These are phyloP conservation scores for Ochotona curzoniae DNA, from an alignment of 2,113 vertebrate genomes.

Conservation along the genomic window DNA sequence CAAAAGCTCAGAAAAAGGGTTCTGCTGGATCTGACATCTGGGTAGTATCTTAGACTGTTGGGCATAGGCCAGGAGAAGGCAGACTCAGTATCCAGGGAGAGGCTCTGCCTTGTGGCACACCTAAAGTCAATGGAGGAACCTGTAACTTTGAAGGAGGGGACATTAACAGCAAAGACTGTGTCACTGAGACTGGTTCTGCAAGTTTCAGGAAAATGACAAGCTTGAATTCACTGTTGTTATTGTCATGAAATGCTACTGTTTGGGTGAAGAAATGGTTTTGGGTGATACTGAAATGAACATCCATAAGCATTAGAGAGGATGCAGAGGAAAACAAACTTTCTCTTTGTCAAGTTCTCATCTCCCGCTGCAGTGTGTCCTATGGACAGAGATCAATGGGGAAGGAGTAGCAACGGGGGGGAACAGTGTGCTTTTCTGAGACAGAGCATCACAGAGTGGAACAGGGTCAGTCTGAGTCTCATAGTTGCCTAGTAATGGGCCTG, in stretches of 20 bases:
- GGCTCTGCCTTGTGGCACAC: not conserved
- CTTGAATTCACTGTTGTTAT: not conserved
- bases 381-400: not conserved
- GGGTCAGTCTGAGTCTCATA: not conserved
- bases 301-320: not conserved
- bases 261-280: not conserved
- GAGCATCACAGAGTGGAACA: not conserved
- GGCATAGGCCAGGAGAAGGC: not conserved
- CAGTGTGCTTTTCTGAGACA: not conserved
- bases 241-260: not conserved
- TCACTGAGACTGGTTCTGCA: not conserved
- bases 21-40: not conserved
- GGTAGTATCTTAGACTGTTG: not conserved
- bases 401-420: not conserved
- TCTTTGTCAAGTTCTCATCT: not conserved
- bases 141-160: not conserved
- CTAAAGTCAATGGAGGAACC: not conserved
- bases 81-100: not conserved
- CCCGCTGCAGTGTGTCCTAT: not conserved
- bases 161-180: not conserved
- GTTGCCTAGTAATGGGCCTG: not conserved
- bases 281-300: not conserved
- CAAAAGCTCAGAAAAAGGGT: not conserved
- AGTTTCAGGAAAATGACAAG: not conserved
- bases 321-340: slow-evolving; percentile 5